Evolutionary conservation across 2,888 invertebrate genomes (phyloP).

Genomic region (Ochropleura leucogaster): DNA sequence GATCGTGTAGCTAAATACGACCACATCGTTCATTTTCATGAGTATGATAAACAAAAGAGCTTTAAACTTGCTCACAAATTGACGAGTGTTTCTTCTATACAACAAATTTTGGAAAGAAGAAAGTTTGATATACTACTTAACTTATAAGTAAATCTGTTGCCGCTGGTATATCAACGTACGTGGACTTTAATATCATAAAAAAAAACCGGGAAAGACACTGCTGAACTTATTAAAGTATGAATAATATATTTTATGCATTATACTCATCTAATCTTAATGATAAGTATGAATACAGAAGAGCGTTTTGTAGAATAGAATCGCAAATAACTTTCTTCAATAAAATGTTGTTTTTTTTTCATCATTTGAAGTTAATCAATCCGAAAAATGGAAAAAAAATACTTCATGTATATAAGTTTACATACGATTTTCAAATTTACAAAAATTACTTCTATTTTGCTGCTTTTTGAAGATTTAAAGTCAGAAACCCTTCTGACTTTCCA

Average conservation of each 20-base stretch:
- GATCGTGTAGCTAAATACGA: constrained; percentile 7
- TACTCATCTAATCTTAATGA: too few relatives aligned
- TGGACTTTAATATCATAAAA: neutral
- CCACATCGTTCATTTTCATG: constrained; percentile 3
- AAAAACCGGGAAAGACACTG: constrained; percentile 15
- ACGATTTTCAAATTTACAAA: too few relatives aligned
- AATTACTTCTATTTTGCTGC: constrained; percentile 19
- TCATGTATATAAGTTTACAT: constrained; percentile 13
- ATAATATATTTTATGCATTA: constrained; percentile 31
- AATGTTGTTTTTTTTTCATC: constrained; percentile 19
- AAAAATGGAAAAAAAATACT: constrained; percentile 7
- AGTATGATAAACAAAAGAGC: constrained; percentile 11
- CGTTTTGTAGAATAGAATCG: constrained; percentile 17
- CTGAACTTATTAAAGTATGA: constrained; percentile 18
- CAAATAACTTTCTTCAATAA: constrained; percentile 26
- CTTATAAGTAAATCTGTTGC: constrained; percentile 20
- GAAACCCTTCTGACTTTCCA: too few relatives aligned
- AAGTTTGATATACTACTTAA: constrained; percentile 12
- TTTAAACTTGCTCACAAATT: constrained; percentile 18
- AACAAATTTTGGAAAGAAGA: constrained; percentile 20
- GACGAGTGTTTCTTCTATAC: constrained; percentile 1
- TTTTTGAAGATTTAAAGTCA: constrained; percentile 17
- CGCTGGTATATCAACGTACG: constrained; percentile 1
- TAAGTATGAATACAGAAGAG: too few relatives aligned
- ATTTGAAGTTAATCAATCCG: constrained; percentile 14